A percentile compares a stretch with the other conserved stretches of the same genome.
phyloP scores from a whole-genome alignment of 2,888 invertebrate genomes.

The Andrena hattorfiana region DNA sequence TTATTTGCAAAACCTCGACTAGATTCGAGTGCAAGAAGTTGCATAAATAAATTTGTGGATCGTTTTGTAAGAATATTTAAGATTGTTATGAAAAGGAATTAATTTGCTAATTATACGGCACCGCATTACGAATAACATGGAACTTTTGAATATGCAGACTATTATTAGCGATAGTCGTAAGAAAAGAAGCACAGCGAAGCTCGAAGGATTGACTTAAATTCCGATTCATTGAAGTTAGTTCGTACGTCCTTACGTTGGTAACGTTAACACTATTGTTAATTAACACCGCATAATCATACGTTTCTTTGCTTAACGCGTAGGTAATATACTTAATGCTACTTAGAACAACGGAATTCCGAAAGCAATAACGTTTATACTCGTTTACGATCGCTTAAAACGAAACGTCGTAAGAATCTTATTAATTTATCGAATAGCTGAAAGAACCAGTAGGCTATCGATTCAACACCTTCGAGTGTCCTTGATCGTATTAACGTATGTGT shows the following conservation, averaged over 20 bases:
- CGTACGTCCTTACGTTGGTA: conserved; percentile 3
- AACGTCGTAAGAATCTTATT: conserved; percentile 24
- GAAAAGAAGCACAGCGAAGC: conserved; percentile 8
- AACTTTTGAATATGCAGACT: too few species aligned
- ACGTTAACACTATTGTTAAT: conserved; percentile 10
- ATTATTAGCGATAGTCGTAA: neutral
- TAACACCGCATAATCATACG: conserved; percentile 8
- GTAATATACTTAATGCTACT: conserved; percentile 11
- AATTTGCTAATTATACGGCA: too few species aligned
- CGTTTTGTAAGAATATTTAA: too few species aligned
- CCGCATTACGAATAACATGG: too few species aligned
- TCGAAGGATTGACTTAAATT: conserved; percentile 2
- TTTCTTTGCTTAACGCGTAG: conserved; percentile 32
- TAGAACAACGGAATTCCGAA: conserved; percentile 54
- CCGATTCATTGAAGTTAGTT: conserved; percentile 1
- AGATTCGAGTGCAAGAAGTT: too few species aligned
- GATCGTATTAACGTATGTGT: conserved; percentile 18
- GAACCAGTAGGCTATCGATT: conserved; percentile 19
- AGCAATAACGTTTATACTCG: conserved; percentile 57
- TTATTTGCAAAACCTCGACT: too few species aligned
- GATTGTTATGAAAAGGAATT: too few species aligned
- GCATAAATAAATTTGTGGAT: too few species aligned
- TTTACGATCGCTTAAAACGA: conserved; percentile 42
- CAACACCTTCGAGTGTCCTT: conserved; percentile 13
- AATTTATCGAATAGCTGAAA: conserved; percentile 21